Conservation (phyloP, 2,113 vertebrate genomes). For the Accipiter cooperii region DNA sequence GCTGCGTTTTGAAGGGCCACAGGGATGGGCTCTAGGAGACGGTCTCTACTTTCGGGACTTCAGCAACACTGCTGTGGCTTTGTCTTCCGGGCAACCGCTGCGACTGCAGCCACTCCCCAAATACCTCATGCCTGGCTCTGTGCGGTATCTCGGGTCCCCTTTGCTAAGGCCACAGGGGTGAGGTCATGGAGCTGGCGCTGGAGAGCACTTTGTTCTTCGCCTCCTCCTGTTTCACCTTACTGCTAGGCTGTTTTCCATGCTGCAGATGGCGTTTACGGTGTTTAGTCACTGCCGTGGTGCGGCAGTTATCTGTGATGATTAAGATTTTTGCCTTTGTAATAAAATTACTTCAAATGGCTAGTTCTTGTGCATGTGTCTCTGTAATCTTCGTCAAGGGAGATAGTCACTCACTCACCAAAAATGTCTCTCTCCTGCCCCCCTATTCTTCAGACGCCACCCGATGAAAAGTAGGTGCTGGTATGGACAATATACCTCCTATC, state of each 20-base stretch:
- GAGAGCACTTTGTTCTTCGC: neutral
- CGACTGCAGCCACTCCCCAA: fast-evolving
- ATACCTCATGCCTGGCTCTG: neutral
- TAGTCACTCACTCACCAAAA: neutral
- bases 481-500: neutral
- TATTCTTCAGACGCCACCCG: neutral
- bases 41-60: fast-evolving
- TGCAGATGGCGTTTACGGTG: neutral
- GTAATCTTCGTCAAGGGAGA: neutral
- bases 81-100: neutral
- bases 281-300: neutral
- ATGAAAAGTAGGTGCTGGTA: neutral
- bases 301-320: neutral
- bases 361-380: neutral
- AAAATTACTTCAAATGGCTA: neutral
- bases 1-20: fast-evolving
- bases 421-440: neutral
- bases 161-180: neutral
- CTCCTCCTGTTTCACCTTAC: neutral
- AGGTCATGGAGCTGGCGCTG: neutral
- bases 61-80: fast-evolving
- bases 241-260: neutral
- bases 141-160: neutral
- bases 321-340: conserved; percentile 1
- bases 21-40: fast-evolving